Percentiles rank a stretch among this genome's conserved stretches.
Evolutionary conservation across 2,113 vertebrate species (phyloP).

Genomic region (Illadopsis cleaveri): DNA sequence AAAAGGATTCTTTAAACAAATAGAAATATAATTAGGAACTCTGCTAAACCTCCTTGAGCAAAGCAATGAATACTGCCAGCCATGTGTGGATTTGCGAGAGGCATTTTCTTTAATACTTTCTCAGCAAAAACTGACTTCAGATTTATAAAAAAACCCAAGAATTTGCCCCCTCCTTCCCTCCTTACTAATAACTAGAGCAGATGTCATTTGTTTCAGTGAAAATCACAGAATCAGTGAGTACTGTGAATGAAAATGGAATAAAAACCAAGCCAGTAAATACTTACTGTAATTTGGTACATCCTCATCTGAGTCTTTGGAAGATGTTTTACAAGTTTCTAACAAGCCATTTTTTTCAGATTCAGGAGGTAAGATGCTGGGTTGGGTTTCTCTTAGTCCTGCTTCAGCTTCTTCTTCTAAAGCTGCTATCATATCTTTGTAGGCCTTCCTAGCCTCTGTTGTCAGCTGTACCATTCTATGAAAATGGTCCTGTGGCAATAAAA

Average conservation of each 20-base stretch:
- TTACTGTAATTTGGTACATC: constrained; percentile 89
- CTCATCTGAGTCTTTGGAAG: constrained; percentile 55
- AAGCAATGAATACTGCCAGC: not conserved
- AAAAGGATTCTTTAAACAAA: not conserved
- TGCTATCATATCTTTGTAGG: constrained; percentile 87
- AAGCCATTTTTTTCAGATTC: not conserved
- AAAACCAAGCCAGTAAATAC: constrained; percentile 15
- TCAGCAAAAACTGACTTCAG: not conserved
- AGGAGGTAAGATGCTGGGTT: not conserved
- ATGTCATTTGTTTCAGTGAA: not conserved
- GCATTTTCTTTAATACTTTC: not conserved
- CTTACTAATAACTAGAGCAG: not conserved
- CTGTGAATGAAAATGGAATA: not conserved
- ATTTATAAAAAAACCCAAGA: not conserved
- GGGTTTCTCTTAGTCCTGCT: constrained; percentile 10
- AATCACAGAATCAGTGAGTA: not conserved
- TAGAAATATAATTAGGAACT: not conserved
- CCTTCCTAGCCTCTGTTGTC: constrained; percentile 86
- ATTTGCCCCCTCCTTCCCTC: no score
- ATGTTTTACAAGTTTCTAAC: not conserved
- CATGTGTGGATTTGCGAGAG: not conserved
- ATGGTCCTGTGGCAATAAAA: constrained; percentile 76
- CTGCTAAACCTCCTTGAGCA: not conserved
- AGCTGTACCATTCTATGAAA: constrained; percentile 95
- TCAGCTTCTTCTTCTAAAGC: constrained; percentile 67